Evolutionary conservation across 2,797 vertebrate species (phyloP).

Genomic region (Valencia hispanica): DNA sequence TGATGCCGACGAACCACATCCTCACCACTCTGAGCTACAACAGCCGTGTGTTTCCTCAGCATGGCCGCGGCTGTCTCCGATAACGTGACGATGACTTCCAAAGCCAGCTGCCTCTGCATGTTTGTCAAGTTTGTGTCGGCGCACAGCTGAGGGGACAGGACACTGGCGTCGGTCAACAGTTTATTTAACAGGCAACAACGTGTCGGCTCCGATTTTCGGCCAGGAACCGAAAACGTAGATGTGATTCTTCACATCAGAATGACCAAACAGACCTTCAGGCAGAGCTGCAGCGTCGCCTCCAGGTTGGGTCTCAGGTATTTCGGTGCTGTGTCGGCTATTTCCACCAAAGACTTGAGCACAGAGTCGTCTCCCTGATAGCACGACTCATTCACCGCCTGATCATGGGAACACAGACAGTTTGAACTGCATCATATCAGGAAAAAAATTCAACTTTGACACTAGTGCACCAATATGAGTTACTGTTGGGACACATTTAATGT

Average conservation of each 20-base stretch:
- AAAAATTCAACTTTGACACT: background rate
- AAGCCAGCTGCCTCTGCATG: slow-evolving; percentile 95
- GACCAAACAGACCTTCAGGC: slow-evolving; percentile 87
- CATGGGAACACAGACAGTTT: background rate
- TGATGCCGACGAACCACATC: background rate
- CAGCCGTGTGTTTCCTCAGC: slow-evolving; percentile 94
- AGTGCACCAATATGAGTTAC: background rate
- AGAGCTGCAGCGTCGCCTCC: slow-evolving; percentile 94
- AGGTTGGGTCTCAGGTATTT: slow-evolving; percentile 96
- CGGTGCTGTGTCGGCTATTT: slow-evolving; percentile 96
- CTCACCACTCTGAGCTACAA: slow-evolving; percentile 96
- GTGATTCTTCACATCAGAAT: accelerated
- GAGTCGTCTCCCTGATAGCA: slow-evolving; percentile 97
- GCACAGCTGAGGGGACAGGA: slow-evolving; percentile 83
- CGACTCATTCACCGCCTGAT: slow-evolving; percentile 94
- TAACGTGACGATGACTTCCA: slow-evolving; percentile 97
- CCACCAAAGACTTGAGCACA: slow-evolving; percentile 96
- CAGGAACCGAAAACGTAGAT: no score
- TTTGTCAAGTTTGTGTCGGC: slow-evolving; percentile 92
- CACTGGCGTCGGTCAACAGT: accelerated
- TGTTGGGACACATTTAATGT: background rate
- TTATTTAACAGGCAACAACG: background rate
- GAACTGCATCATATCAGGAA: background rate
- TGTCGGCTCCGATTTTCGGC: background rate
- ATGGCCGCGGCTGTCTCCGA: slow-evolving; percentile 98